phyloP scores from a whole-genome alignment of 2,113 vertebrate species.

The Hippocampus mohnikei region DNA sequence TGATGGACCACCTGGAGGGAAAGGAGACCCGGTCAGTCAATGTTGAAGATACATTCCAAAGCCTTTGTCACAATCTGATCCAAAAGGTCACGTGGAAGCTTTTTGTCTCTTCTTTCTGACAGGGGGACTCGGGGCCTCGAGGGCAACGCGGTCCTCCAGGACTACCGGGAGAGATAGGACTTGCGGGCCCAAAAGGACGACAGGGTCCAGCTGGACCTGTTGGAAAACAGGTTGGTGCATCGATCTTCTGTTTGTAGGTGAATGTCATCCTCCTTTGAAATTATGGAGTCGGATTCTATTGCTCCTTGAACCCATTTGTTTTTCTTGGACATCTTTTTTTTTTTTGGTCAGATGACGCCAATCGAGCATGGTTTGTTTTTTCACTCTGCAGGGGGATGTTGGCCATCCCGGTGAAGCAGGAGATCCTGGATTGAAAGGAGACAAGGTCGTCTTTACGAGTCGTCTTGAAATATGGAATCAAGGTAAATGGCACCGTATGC shows the following conservation, averaged over 20 bases:
- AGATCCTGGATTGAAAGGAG: constrained; percentile 67
- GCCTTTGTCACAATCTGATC: background rate
- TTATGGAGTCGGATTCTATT: background rate
- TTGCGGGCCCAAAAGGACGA: constrained; percentile 64
- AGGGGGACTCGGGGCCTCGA: constrained; percentile 75
- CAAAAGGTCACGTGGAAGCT: background rate
- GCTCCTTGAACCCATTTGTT: too few relatives aligned
- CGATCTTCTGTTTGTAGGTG: background rate
- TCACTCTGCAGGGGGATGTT: constrained; percentile 60
- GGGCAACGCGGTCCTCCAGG: constrained; percentile 72
- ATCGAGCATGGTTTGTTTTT: too few relatives aligned
- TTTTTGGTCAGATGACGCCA: too few relatives aligned
- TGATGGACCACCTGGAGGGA: constrained; percentile 72
- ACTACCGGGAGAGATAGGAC: constrained; percentile 69
- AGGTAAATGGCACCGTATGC: background rate
- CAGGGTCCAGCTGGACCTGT: constrained; percentile 63
- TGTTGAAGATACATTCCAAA: background rate
- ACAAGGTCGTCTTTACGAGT: constrained; percentile 66
- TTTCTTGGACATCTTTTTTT: too few relatives aligned
- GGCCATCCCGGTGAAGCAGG: constrained; percentile 73
- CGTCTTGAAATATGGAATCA: background rate
- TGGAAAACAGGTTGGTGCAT: constrained; percentile 74
- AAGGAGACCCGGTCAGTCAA: constrained; percentile 79
- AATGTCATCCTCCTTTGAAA: background rate
- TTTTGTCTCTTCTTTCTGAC: constrained; percentile 4